phyloP scores from a whole-genome alignment of 2,113 vertebrate species.

The Melanotaenia duboulayi region DNA sequence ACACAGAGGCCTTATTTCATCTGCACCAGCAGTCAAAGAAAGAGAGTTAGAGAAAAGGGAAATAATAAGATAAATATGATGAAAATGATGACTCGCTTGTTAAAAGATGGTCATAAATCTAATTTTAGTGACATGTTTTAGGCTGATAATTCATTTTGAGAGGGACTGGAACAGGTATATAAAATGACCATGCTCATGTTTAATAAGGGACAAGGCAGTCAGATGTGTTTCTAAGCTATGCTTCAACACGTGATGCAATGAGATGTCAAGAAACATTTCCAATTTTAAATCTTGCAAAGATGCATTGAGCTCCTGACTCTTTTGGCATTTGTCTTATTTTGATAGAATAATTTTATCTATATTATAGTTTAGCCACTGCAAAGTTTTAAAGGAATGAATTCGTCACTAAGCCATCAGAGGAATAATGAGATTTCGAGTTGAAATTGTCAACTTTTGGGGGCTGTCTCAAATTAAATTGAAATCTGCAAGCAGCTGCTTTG shows the following conservation, averaged over 20 bases:
- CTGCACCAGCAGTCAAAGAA: neutral
- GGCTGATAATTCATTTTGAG: constrained; percentile 12
- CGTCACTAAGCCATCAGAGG: neutral
- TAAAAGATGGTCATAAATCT: neutral
- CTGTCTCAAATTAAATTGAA: neutral
- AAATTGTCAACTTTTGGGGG: neutral
- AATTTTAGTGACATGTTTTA: neutral
- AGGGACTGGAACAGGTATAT: constrained; percentile 1
- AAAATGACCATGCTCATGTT: neutral
- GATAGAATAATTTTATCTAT: neutral
- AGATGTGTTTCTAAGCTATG: neutral
- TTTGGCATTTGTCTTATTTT: neutral
- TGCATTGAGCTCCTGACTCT: neutral
- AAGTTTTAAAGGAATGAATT: too few species aligned
- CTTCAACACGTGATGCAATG: neutral
- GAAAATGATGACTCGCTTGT: neutral
- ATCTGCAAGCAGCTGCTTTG: neutral
- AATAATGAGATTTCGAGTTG: neutral
- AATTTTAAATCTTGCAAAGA: neutral
- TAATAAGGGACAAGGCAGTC: too few species aligned
- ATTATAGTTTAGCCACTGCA: too few species aligned
- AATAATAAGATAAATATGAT: neutral
- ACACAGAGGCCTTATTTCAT: constrained; percentile 40
- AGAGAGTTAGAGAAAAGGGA: neutral
- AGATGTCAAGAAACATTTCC: neutral